Conservation (phyloP, 1,140 invertebrate species). For the Dendrolimus kikuchii region DNA sequence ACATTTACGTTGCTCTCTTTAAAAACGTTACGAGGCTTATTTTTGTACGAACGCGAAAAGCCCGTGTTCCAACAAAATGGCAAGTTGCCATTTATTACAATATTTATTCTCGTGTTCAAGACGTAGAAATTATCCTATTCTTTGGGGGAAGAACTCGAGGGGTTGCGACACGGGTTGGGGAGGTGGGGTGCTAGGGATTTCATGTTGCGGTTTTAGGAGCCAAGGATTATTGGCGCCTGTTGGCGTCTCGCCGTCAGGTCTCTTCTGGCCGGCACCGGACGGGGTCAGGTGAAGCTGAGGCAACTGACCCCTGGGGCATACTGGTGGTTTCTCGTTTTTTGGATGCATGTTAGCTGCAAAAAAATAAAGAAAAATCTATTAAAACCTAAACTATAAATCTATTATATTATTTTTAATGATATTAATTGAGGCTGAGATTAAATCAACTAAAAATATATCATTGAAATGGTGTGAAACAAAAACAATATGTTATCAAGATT, state of each 20-base stretch:
- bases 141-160: conserved; percentile 47
- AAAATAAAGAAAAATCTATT: conserved; percentile 12
- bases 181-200: conserved; percentile 56
- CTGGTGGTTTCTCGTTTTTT: conserved; percentile 43
- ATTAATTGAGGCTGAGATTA: too few relatives aligned
- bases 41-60: conserved; percentile 49
- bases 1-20: conserved; percentile 34
- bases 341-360: conserved; percentile 57
- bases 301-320: conserved; percentile 35
- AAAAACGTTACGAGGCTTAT: conserved; percentile 42
- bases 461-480: too few relatives aligned
- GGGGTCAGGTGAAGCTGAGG: conserved; percentile 51
- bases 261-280: conserved; percentile 36
- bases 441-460: too few relatives aligned
- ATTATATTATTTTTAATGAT: too few relatives aligned
- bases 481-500: too few relatives aligned
- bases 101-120: conserved; percentile 22
- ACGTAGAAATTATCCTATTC: conserved; percentile 43
- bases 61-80: conserved; percentile 48
- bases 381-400: background rate
- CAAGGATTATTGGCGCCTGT: conserved; percentile 33
- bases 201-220: conserved; percentile 51
- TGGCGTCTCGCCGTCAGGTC: conserved; percentile 23
- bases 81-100: conserved; percentile 56
- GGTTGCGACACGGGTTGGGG: conserved; percentile 42